Conservation (phyloP, 1,140 invertebrate species). For the Drosophila repleta region DNA sequence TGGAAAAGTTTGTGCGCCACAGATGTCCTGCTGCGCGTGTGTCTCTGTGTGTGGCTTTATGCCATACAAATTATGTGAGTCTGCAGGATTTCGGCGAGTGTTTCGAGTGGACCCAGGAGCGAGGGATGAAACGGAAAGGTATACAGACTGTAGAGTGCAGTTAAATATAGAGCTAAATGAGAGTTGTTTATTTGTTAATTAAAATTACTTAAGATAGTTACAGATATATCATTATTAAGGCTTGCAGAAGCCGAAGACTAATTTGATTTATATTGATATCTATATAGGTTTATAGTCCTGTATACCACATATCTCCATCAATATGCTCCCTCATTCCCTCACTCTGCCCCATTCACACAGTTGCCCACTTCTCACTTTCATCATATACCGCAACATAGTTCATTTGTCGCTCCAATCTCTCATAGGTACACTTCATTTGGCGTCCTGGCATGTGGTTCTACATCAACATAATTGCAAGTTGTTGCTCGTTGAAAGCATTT, state of each 20-base stretch:
- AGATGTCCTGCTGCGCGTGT: slow-evolving; percentile 71
- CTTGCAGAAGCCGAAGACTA: no score
- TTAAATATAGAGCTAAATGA: background rate
- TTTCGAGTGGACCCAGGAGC: background rate
- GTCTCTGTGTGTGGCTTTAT: slow-evolving; percentile 49
- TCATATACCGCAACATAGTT: background rate
- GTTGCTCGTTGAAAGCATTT: slow-evolving; percentile 49
- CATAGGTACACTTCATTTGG: slow-evolving; percentile 23
- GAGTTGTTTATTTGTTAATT: background rate
- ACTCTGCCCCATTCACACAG: background rate
- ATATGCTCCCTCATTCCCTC: background rate
- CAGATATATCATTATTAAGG: background rate
- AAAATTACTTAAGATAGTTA: background rate
- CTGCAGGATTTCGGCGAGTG: slow-evolving; percentile 19
- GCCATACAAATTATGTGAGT: slow-evolving; percentile 67
- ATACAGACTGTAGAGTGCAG: background rate
- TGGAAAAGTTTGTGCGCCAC: slow-evolving; percentile 58
- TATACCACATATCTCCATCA: background rate
- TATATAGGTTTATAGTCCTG: background rate
- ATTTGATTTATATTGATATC: no score
- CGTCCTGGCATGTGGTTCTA: slow-evolving; percentile 19
- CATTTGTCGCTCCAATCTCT: slow-evolving; percentile 30
- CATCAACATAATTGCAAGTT: slow-evolving; percentile 56
- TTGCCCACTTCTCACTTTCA: slow-evolving; percentile 4
- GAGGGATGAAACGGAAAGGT: background rate